Base-by-base conservation (phyloP, 2,888 invertebrate species). In the Chalcosyrphus nemorum region DNA sequence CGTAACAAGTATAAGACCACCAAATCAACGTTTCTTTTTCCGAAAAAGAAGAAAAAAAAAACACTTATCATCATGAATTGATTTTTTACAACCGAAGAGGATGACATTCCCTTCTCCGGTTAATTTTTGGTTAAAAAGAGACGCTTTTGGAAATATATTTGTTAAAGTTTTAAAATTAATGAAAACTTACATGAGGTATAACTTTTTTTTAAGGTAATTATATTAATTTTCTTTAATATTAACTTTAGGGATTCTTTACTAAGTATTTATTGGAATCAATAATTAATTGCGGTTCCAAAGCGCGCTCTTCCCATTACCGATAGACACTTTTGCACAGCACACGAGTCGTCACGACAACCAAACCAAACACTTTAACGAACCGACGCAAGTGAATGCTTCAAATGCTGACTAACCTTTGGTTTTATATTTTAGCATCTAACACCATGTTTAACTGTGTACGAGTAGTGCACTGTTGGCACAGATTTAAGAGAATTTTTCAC, bases 291-390 rank as follows among this genome's bases (percentile, higher is more conserved):
- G 59, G 50, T 52, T 57, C 6, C 13, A 63, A 63, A 41, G 47
- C 75, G 80, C 74, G 80, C 61, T 68, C 54, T 81, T 75, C 54
- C 57, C 81, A 76, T 81, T 57, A 75, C 81, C 68, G 63, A 76
- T 13, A 47, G 35, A 80, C 43, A 74, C 77, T 52, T 57, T 54
- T 61, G 27, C 52, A 59, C 57, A 41, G 38, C 76, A 66, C 78
- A 66, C 72, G 41, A 71, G 35, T 11, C 47, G 11, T 70, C 9
- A 13, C 77, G 19, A 38, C 13, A 9, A 66, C 61, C 38, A 47
- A 9, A 66, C 61, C 38, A 47, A 21, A 61, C 61, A 13, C 75
- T 68, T 29, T 66, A 21, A 56, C 68, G 21, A 68, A 56, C 52
- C 68, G 45, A 68, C 61, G 57, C 38, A 81, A 81, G 27, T 56